These are phyloP conservation scores for Drosophila triauraria DNA, from an alignment of 1,140 invertebrate genomes.

Conservation along the genomic window DNA sequence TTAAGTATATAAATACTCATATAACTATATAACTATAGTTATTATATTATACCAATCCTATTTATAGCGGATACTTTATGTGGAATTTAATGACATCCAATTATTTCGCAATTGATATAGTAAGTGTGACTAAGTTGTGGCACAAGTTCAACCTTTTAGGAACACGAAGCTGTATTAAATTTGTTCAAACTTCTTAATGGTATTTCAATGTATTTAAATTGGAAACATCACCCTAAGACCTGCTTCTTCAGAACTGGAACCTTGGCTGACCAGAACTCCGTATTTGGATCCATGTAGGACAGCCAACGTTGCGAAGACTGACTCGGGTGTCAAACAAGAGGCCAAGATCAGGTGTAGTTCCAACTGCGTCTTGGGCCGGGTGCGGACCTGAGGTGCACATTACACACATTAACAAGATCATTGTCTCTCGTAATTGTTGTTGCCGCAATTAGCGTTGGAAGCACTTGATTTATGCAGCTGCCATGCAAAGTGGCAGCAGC, in stretches of 20 bases:
- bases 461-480: slow-evolving; percentile 72
- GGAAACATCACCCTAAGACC: not conserved
- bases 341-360: slow-evolving; percentile 45
- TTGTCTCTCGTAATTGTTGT: slow-evolving; percentile 54
- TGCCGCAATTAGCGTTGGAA: slow-evolving; percentile 65
- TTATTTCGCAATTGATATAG: not conserved
- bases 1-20: too few relatives aligned
- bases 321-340: slow-evolving; percentile 22
- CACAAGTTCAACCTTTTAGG: not conserved
- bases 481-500: slow-evolving; percentile 59
- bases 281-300: slow-evolving; percentile 10
- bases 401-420: slow-evolving; percentile 53
- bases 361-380: slow-evolving; percentile 57
- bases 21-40: too few relatives aligned
- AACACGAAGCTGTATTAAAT: not conserved
- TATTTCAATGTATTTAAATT: not conserved
- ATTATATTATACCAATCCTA: too few relatives aligned
- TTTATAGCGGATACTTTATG: too few relatives aligned
- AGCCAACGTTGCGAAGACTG: slow-evolving; percentile 10
- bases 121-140: not conserved
- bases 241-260: not conserved
- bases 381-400: slow-evolving; percentile 16
- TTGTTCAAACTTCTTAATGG: not conserved
- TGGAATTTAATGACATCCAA: too few relatives aligned
- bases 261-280: slow-evolving; percentile 12